phyloP scores from a whole-genome alignment of 2,797 vertebrate species.

The Acropternis orthonyx region DNA sequence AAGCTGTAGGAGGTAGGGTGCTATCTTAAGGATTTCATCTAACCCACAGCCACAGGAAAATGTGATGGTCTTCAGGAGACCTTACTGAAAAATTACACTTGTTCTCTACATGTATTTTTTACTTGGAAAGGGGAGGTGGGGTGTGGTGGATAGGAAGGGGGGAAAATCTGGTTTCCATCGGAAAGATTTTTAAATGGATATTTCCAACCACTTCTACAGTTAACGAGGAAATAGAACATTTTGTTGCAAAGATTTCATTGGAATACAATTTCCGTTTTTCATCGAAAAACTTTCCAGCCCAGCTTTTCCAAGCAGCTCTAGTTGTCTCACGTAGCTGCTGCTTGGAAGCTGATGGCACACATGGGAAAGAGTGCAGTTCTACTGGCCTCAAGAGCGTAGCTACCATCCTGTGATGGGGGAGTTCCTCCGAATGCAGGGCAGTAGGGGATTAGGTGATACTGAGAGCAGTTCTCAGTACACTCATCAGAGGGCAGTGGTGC shows the following conservation, averaged over 20 bases:
- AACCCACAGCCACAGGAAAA: neutral
- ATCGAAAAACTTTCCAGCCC: conserved; percentile 42
- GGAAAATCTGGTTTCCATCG: conserved; percentile 44
- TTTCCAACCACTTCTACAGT: conserved; percentile 54
- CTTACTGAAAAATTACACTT: neutral
- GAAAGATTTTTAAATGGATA: conserved; percentile 52
- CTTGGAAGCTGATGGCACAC: conserved; percentile 10
- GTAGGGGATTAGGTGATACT: neutral
- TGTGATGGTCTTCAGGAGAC: neutral
- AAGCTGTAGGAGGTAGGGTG: neutral
- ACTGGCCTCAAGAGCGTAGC: neutral
- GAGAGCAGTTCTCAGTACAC: neutral
- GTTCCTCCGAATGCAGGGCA: rapidly evolving
- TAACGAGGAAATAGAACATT: conserved; percentile 41
- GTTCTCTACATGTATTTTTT: neutral
- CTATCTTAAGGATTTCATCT: neutral
- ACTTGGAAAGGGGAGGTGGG: neutral
- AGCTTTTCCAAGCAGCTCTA: neutral
- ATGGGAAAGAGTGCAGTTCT: neutral
- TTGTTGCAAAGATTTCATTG: conserved; percentile 48
- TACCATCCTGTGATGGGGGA: rapidly evolving
- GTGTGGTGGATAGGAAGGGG: neutral
- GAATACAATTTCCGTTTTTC: conserved; percentile 54
- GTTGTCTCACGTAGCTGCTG: neutral
- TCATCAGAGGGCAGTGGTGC: conserved; percentile 26